Percentiles rank a stretch among this genome's conserved stretches.
These are phyloP conservation scores for Zoroaster sp. DNA, from an alignment of 53 echinoderm and acorn worm species.

Conservation along the genomic window DNA sequence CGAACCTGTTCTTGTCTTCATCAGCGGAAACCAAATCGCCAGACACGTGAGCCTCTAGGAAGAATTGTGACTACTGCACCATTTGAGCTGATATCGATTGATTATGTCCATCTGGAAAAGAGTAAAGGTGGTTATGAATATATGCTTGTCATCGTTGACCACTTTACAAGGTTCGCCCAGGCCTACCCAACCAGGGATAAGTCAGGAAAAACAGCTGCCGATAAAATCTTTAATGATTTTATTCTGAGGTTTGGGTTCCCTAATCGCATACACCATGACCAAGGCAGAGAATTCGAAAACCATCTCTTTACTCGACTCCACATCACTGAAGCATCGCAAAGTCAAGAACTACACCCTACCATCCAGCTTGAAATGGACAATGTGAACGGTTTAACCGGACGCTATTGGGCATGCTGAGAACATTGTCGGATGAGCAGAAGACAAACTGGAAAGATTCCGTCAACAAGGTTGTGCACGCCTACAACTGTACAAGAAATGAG, in stretches of 20 bases:
- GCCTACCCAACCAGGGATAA: too few species aligned
- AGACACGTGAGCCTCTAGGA: slow-evolving; percentile 48
- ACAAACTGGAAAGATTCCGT: too few species aligned
- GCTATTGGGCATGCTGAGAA: too few species aligned
- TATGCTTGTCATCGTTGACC: too few species aligned
- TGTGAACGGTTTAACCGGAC: slow-evolving; percentile 36
- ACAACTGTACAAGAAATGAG: not conserved
- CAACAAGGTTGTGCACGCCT: slow-evolving; percentile 22
- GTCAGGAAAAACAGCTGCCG: too few species aligned
- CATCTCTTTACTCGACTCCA: slow-evolving; percentile 35
- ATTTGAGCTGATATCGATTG: slow-evolving; percentile 65
- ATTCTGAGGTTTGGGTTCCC: slow-evolving; percentile 11
- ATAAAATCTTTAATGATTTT: not conserved
- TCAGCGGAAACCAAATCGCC: slow-evolving; percentile 24
- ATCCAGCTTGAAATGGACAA: too few species aligned
- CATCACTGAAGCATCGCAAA: not conserved
- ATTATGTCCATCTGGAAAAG: slow-evolving; percentile 63
- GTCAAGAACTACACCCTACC: slow-evolving; percentile 41
- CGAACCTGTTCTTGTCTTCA: slow-evolving; percentile 48
- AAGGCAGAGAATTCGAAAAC: too few species aligned
- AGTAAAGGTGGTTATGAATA: too few species aligned
- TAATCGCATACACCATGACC: slow-evolving; percentile 54
- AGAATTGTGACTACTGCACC: slow-evolving; percentile 63
- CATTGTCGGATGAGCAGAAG: too few species aligned
- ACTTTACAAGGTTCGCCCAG: slow-evolving; percentile 24